Conservation (phyloP, 2,797 vertebrate genomes). For the Delichon dasypus region DNA sequence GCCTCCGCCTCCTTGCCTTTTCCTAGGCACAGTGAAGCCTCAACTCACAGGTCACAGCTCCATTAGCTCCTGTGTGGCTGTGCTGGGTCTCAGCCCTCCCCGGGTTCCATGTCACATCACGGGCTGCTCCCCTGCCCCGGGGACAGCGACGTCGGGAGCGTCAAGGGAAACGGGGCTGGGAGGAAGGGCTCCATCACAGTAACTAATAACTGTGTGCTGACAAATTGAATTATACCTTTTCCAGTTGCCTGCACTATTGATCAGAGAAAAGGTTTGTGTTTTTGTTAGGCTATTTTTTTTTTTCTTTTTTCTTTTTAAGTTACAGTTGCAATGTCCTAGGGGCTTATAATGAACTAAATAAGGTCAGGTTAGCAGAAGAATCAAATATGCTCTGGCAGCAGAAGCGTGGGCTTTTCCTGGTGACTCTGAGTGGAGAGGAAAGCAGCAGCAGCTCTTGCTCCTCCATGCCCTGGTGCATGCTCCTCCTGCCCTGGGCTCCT, state of each 20-base stretch:
- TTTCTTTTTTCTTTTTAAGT: conserved; percentile 14
- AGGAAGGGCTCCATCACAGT: conserved; percentile 50
- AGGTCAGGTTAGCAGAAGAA: conserved; percentile 55
- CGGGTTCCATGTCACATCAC: accelerated
- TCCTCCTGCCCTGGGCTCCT: neutral
- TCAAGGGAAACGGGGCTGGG: neutral
- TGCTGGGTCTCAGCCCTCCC: neutral
- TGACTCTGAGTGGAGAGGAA: neutral
- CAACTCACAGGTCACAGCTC: neutral
- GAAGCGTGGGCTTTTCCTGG: conserved; percentile 25
- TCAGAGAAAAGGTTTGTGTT: conserved; percentile 24
- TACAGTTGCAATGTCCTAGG: conserved; percentile 30
- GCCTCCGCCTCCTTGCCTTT: neutral
- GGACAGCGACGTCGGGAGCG: accelerated
- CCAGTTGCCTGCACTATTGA: conserved; percentile 58
- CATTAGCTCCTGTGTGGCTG: neutral
- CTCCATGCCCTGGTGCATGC: neutral
- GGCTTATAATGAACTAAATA: conserved; percentile 45
- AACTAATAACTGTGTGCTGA: conserved; percentile 49
- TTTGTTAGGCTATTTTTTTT: conserved; percentile 22
- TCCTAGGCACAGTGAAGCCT: accelerated
- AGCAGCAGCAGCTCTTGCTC: neutral
- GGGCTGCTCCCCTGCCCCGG: neutral
- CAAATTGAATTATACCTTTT: conserved; percentile 66
- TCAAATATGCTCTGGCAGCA: conserved; percentile 30